phyloP scores from a whole-genome alignment of 2,888 invertebrate genomes.

The Eupithecia insigniata region DNA sequence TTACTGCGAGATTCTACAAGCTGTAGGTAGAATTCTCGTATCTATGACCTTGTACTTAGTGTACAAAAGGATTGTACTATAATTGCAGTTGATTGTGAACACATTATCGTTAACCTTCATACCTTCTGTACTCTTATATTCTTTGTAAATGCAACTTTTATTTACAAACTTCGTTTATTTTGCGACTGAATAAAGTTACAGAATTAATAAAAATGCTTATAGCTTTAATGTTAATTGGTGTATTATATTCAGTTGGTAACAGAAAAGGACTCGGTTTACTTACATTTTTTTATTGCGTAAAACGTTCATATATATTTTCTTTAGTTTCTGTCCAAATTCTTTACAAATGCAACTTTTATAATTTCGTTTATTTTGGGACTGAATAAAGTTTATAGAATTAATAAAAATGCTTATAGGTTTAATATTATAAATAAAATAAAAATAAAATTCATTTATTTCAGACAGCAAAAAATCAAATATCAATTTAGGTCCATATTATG shows the following conservation, averaged over 20 bases:
- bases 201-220: neutral
- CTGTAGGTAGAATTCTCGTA: neutral
- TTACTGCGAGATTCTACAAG: neutral
- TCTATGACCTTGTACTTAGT: conserved; percentile 3
- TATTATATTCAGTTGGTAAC: neutral
- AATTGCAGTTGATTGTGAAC: conserved; percentile 3
- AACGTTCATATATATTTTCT: too few species aligned
- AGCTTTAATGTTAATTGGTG: neutral
- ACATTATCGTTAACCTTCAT: conserved; percentile 9
- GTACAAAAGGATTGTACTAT: conserved; percentile 11
- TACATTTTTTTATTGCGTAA: neutral
- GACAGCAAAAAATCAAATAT: too few species aligned
- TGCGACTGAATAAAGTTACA: neutral
- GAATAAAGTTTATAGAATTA: too few species aligned
- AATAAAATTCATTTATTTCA: too few species aligned
- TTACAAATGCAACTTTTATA: too few species aligned
- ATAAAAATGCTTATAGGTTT: too few species aligned
- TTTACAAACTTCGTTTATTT: neutral
- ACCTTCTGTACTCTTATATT: neutral
- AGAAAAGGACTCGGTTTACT: neutral
- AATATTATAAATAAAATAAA: too few species aligned
- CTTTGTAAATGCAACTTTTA: neutral
- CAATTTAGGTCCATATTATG: too few species aligned
- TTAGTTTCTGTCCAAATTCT: neutral
- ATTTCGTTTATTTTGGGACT: too few species aligned